Conservation (phyloP, 2,888 invertebrate genomes). For the Amblyjoppa proteus region DNA sequence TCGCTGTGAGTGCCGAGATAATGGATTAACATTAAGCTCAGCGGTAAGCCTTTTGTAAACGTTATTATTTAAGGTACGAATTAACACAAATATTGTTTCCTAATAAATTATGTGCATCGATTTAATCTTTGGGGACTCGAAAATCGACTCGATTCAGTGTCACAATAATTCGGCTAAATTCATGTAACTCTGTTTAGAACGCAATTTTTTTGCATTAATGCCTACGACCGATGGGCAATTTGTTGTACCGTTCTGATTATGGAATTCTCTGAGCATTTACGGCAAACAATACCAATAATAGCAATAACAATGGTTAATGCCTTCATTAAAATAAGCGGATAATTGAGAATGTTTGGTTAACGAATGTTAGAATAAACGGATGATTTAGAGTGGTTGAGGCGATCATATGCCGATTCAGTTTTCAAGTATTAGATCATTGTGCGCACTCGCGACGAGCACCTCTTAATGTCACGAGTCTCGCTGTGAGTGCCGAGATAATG, state of each 20-base stretch:
- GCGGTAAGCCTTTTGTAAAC: slow-evolving; percentile 60
- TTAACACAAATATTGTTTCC: not conserved
- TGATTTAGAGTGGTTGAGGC: too few relatives aligned
- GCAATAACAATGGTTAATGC: not conserved
- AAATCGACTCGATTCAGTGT: not conserved
- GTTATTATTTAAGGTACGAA: slow-evolving; percentile 85
- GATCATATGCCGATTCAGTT: slow-evolving; percentile 41
- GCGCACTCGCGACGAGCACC: slow-evolving; percentile 50
- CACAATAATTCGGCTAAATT: too few relatives aligned
- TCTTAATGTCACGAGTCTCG: slow-evolving; percentile 58
- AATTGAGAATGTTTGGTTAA: slow-evolving; percentile 1
- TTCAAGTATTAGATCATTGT: slow-evolving; percentile 23
- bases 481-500: slow-evolving; percentile 73
- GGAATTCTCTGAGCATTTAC: not conserved
- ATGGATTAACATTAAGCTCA: slow-evolving; percentile 78
- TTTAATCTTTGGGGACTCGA: not conserved
- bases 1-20: slow-evolving; percentile 69
- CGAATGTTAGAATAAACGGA: too few relatives aligned
- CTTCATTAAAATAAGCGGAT: not conserved
- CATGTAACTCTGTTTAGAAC: too few relatives aligned
- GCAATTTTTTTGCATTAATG: too few relatives aligned
- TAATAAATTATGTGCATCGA: too few relatives aligned
- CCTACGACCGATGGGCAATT: too few relatives aligned
- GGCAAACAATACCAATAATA: not conserved
- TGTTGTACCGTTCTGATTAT: not conserved